phyloP scores from a whole-genome alignment of 2,797 vertebrate species.

The Sebastes itinus region DNA sequence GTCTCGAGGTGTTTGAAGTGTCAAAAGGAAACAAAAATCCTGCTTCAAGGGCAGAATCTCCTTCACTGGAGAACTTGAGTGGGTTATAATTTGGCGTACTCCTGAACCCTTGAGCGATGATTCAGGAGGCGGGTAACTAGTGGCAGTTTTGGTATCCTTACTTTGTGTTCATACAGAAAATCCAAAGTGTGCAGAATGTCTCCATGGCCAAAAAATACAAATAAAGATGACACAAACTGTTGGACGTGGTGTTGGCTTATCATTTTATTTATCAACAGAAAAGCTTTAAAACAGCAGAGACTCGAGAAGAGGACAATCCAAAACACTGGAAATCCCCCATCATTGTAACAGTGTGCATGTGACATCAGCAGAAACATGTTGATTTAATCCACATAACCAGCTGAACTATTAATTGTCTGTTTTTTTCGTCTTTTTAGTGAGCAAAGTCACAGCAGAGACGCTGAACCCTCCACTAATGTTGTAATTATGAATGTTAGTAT shows the following conservation, averaged over 20 bases:
- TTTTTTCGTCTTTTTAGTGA: not conserved
- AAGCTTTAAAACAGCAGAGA: constrained; percentile 26
- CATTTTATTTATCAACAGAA: constrained; percentile 65
- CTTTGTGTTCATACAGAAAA: constrained; percentile 48
- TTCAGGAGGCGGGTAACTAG: constrained; percentile 22
- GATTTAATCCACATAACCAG: not conserved
- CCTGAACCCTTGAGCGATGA: constrained; percentile 8
- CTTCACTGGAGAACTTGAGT: constrained; percentile 8
- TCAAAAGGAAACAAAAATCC: constrained; percentile 18
- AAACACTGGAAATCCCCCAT: not conserved
- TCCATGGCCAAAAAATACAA: constrained; percentile 39
- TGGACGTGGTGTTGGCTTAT: constrained; percentile 25
- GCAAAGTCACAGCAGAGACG: not conserved
- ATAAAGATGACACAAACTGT: constrained; percentile 69
- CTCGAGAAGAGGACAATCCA: not conserved
- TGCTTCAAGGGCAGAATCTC: too few species aligned
- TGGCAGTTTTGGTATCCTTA: constrained; percentile 49
- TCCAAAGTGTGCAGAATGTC: constrained; percentile 67
- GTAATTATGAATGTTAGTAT: not conserved
- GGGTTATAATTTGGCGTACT: constrained; percentile 1
- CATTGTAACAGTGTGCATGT: not conserved
- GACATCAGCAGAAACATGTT: not conserved
- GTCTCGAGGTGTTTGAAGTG: not conserved
- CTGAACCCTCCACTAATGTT: not conserved
- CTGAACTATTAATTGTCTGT: too few species aligned